These are phyloP conservation scores for Myxocyprinus asiaticus DNA, from an alignment of 2,113 vertebrate species.

Conservation along the genomic window DNA sequence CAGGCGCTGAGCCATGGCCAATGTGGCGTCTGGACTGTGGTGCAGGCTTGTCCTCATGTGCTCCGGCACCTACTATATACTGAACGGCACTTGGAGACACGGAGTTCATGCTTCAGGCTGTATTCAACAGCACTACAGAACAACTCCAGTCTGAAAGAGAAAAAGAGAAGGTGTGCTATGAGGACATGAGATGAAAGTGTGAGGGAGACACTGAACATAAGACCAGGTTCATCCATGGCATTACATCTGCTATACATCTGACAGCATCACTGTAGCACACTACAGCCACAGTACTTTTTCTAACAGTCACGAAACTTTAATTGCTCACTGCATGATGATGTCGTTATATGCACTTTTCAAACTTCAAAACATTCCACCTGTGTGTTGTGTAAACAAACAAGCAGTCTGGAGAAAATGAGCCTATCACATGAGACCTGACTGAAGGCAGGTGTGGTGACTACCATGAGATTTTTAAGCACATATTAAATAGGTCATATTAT, in stretches of 20 bases:
- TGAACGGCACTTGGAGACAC: conserved; percentile 83
- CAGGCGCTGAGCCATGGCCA: conserved; percentile 39
- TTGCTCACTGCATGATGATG: neutral
- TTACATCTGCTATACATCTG: neutral
- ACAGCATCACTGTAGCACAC: neutral
- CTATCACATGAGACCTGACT: neutral
- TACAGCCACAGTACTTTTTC: neutral
- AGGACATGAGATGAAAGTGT: neutral
- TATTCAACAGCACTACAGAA: conserved; percentile 57
- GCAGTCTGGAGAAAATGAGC: neutral
- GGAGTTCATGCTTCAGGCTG: conserved; percentile 78
- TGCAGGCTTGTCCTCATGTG: conserved; percentile 72
- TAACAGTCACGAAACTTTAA: neutral
- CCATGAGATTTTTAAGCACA: conserved; percentile 1
- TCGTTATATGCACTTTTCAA: neutral
- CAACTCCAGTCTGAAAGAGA: conserved; percentile 54
- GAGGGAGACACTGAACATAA: neutral
- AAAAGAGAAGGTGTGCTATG: neutral
- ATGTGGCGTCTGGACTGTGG: conserved; percentile 62
- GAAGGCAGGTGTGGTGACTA: conserved; percentile 9
- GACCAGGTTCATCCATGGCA: neutral
- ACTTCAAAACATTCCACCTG: neutral
- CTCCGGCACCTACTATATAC: conserved; percentile 71
- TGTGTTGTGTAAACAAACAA: neutral
- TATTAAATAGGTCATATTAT: neutral